These are phyloP conservation scores for Erythrocercus mccallii DNA, from an alignment of 2,113 vertebrate genomes.

Conservation along the genomic window DNA sequence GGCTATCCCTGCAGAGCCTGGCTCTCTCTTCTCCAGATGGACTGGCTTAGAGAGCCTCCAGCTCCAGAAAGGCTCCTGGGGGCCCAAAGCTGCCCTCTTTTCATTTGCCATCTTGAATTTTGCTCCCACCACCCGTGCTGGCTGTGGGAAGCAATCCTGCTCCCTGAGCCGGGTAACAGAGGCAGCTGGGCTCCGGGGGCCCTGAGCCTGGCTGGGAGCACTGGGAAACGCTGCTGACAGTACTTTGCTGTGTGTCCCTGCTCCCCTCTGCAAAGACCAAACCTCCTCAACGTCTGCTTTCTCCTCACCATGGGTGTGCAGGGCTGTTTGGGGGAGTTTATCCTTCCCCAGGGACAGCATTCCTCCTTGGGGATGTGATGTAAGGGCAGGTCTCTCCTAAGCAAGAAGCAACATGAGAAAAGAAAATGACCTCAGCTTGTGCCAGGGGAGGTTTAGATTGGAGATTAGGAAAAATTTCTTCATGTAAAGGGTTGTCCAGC, in stretches of 20 bases:
- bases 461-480: not conserved
- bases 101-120: not conserved
- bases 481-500: not conserved
- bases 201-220: not conserved
- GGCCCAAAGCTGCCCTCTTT: not conserved
- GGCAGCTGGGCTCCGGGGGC: not conserved
- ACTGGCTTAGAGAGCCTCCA: not conserved
- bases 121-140: not conserved
- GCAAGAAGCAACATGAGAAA: not conserved
- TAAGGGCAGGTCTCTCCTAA: fast-evolving
- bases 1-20: constrained; percentile 23
- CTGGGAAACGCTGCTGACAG: not conserved
- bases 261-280: not conserved
- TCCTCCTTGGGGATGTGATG: not conserved
- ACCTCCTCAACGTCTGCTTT: not conserved
- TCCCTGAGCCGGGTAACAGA: not conserved
- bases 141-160: not conserved
- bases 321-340: not conserved
- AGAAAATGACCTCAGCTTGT: not conserved
- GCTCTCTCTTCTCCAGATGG: constrained; percentile 47
- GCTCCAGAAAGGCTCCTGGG: not conserved
- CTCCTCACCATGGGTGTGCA: not conserved
- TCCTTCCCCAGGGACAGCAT: not conserved
- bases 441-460: not conserved
- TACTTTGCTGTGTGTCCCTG: not conserved